Percentiles rank a stretch among this genome's conserved stretches.
Conservation (phyloP, 2,888 invertebrate species). For the Macropis europaea region DNA sequence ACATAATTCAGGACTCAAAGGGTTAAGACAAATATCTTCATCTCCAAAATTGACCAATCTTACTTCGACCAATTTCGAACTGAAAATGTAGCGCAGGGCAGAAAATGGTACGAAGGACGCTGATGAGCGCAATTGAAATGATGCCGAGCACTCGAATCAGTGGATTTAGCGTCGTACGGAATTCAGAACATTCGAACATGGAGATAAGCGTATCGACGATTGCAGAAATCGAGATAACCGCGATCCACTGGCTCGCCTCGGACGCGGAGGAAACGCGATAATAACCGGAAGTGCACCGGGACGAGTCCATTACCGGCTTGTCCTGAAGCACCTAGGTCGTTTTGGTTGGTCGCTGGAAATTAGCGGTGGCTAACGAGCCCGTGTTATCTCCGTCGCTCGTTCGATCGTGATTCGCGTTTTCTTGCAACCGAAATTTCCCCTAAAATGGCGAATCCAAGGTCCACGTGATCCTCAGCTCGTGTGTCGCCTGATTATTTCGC, state of each 20-base stretch:
- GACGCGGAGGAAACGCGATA: conserved; percentile 50
- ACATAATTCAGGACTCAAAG: no score
- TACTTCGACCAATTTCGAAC: no score
- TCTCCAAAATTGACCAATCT: no score
- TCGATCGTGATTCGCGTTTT: conserved; percentile 7
- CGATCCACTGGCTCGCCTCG: conserved; percentile 22
- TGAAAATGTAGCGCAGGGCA: no score
- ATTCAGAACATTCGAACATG: not conserved
- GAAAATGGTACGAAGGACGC: no score
- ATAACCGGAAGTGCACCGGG: conserved; percentile 59
- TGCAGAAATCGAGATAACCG: conserved; percentile 57
- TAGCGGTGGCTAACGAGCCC: conserved; percentile 45
- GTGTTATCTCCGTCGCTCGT: not conserved
- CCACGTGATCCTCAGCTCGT: no score
- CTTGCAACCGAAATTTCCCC: no score
- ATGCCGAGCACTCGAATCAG: not conserved
- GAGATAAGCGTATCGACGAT: conserved; percentile 40
- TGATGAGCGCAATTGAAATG: conserved; percentile 1
- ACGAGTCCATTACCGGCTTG: conserved; percentile 58
- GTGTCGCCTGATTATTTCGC: no score
- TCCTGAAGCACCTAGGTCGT: conserved; percentile 38
- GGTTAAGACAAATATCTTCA: no score
- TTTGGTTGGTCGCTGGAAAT: conserved; percentile 43
- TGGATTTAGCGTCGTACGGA: conserved; percentile 10
- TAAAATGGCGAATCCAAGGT: no score